Evolutionary conservation across 2,888 invertebrate species (phyloP).

Genomic region (Cantharis flavilabris): DNA sequence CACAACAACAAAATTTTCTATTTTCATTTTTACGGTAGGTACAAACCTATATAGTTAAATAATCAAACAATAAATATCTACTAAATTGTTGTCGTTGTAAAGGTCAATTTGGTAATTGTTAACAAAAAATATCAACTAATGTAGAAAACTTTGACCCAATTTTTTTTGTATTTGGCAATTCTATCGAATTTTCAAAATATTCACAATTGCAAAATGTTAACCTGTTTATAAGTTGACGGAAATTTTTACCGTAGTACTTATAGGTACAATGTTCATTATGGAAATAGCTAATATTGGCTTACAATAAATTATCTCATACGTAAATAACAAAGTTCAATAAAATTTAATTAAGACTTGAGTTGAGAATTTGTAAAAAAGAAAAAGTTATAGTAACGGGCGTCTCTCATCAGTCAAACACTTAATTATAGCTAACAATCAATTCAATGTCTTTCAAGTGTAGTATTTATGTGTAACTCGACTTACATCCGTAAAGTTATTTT

Average conservation of each 20-base stretch:
- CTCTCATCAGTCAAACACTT: background rate
- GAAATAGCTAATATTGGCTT: background rate
- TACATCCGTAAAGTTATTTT: background rate
- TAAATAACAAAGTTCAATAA: background rate
- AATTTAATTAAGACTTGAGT: background rate
- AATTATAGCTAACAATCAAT: background rate
- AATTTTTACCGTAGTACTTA: background rate
- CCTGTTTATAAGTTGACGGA: background rate
- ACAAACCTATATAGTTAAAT: background rate
- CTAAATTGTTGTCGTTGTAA: background rate
- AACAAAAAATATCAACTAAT: background rate
- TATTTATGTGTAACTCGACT: background rate
- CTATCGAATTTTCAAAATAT: background rate
- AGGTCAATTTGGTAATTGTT: background rate
- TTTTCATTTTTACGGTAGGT: slow-evolving; percentile 20
- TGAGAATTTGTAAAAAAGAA: background rate
- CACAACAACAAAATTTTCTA: slow-evolving; percentile 9
- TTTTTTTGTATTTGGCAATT: background rate
- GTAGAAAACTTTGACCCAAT: background rate
- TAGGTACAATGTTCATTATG: background rate
- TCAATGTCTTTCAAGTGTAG: background rate
- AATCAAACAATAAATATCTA: background rate
- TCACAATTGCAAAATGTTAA: background rate
- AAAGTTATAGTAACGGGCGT: background rate
- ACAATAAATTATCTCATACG: background rate